Evolutionary conservation across 92 coral and sea anemone species (phyloP).

Genomic region (Zoanthus sociatus): DNA sequence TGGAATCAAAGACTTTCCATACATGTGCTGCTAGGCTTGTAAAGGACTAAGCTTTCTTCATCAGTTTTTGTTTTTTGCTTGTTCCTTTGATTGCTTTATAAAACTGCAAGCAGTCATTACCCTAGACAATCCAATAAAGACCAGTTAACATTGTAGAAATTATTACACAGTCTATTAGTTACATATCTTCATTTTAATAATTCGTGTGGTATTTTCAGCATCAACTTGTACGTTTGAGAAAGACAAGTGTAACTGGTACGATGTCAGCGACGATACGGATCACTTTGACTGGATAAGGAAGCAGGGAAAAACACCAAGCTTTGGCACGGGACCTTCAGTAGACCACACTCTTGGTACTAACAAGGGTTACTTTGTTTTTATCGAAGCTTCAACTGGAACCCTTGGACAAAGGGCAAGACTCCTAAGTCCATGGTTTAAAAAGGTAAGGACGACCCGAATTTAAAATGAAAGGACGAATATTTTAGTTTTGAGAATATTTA

Average conservation of each 20-base stretch:
- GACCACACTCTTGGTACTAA: slow-evolving; percentile 94
- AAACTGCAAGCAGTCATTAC: too few relatives aligned
- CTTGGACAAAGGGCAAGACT: slow-evolving; percentile 84
- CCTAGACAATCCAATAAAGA: too few relatives aligned
- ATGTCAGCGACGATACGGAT: slow-evolving; percentile 74
- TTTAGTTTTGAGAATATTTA: too few relatives aligned
- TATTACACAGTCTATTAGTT: background rate
- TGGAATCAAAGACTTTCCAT: too few relatives aligned
- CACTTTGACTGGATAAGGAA: slow-evolving; percentile 93
- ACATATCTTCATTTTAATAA: background rate
- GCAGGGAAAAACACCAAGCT: slow-evolving; percentile 85
- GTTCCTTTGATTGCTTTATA: too few relatives aligned
- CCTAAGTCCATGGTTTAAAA: slow-evolving; percentile 78
- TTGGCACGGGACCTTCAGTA: slow-evolving; percentile 92
- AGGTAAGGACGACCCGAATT: slow-evolving; percentile 55
- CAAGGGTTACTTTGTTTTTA: slow-evolving; percentile 86
- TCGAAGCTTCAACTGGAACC: slow-evolving; percentile 86
- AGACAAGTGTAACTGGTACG: slow-evolving; percentile 86
- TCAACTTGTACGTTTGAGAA: slow-evolving; percentile 86
- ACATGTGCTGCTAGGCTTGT: too few relatives aligned
- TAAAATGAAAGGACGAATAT: too few relatives aligned
- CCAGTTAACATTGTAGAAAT: too few relatives aligned
- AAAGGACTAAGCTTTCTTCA: too few relatives aligned
- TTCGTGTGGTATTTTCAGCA: slow-evolving; percentile 51
- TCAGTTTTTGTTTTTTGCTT: too few relatives aligned